Base-by-base conservation (phyloP, 1,140 invertebrate species). In the Zaprionus nigranus region DNA sequence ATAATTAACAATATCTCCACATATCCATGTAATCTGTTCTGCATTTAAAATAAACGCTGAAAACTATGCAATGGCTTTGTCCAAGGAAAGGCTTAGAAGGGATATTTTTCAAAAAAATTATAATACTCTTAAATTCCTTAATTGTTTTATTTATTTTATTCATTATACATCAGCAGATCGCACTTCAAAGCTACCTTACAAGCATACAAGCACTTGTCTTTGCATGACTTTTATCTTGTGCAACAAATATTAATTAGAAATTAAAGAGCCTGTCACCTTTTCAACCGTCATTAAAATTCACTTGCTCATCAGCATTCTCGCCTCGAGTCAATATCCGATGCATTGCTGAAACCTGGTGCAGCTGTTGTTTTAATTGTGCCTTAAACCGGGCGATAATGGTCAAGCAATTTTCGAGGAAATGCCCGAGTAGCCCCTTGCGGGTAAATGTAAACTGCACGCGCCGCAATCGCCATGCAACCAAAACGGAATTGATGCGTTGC, bases 341-440 rank as follows among this genome's bases (percentile, higher is more conserved):
- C 20, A 13, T 49, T 24, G 17, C 12, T 22, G 46, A 51, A 51
- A 26, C 9, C 53, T 28, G 53, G 5, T 17, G 51, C 53, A 38
- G 53, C 26, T 56, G 53, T 28, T 56, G 53, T 28, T 24, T 26
- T 56, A 30, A 56, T 56, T 56, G 26, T 15, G 2, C 12, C 53
- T 56, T 43, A 40, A 40, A 43, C 36, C 20, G 17, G 36, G 24
- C 36, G 30, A 28, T 40, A 65, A 43, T 65, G 13, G 51, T 2
- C 63, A 43, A 24, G 22, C 63, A 43, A 65, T 65, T 57, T 65
- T 24, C n/a, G 12, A 13, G 20, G 20, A 63, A 63, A 12, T 17
- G 26, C 22, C 61, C 7, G 20, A 12, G 40, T 28, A 22, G 11
- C 22, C 46, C 20, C 22, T 24, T n/a, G 9, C n/a, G n/a, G n/a